Conservation (phyloP, 1,140 invertebrate genomes). For the Ceratosolen solmsi region DNA sequence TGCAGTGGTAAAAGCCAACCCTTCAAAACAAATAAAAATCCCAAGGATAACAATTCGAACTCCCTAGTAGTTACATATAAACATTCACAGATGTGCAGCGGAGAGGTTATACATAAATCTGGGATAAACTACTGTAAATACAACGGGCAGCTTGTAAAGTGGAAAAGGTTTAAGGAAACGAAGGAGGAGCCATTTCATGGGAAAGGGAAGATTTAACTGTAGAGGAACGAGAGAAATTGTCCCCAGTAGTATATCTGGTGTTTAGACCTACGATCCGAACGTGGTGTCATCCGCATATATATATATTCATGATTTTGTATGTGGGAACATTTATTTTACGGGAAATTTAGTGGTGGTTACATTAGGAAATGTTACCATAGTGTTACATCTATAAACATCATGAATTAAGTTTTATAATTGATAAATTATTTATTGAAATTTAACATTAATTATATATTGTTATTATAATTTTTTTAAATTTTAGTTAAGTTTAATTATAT, state of each 20-base stretch:
- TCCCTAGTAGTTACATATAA: background rate
- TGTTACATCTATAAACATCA: too few species aligned
- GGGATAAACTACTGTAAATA: slow-evolving; percentile 43
- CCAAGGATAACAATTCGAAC: slow-evolving; percentile 1
- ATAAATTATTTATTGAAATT: too few species aligned
- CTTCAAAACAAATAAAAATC: slow-evolving; percentile 31
- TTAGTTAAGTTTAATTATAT: too few species aligned
- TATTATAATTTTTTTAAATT: too few species aligned
- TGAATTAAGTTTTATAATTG: too few species aligned
- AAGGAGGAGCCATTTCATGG: background rate
- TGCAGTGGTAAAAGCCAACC: background rate
- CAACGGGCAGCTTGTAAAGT: slow-evolving; percentile 14
- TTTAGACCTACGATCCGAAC: background rate
- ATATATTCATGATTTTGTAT: background rate
- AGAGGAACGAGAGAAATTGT: background rate
- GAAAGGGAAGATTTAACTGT: slow-evolving; percentile 13
- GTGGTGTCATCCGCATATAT: too few species aligned
- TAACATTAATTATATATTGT: too few species aligned
- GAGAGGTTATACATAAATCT: background rate
- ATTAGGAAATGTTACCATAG: too few species aligned
- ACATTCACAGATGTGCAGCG: background rate
- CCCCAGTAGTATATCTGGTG: background rate
- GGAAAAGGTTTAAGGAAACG: slow-evolving; percentile 5
- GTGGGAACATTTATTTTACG: background rate
- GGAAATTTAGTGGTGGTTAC: background rate